phyloP scores from a whole-genome alignment of 2,888 invertebrate genomes.

The Vesta saturnalis region DNA sequence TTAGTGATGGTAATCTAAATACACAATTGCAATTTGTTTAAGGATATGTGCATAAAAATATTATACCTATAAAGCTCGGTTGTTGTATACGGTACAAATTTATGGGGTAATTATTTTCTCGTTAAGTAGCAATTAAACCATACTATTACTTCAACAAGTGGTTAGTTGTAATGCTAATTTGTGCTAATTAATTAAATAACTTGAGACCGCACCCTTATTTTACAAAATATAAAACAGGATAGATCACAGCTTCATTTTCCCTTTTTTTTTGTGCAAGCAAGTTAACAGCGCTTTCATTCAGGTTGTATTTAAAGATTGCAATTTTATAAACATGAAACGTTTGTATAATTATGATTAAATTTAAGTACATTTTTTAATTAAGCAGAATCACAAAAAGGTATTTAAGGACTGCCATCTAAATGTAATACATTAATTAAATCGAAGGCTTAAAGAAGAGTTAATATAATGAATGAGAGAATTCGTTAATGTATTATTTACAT shows the following conservation, averaged over 20 bases:
- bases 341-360: no score
- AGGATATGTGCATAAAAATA: background rate
- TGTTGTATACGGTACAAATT: background rate
- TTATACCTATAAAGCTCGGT: background rate
- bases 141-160: background rate
- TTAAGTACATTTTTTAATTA: no score
- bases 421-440: constrained; percentile 1
- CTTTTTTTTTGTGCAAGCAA: no score
- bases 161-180: constrained; percentile 1
- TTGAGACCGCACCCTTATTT: background rate
- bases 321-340: no score
- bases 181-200: background rate
- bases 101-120: background rate
- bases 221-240: background rate
- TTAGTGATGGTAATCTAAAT: no score
- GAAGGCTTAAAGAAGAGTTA: background rate
- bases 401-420: no score
- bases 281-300: no score
- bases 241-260: no score
- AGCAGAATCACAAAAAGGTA: no score
- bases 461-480: background rate
- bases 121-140: background rate
- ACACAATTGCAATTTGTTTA: background rate
- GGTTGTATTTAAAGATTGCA: no score
- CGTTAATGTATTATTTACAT: background rate